Percentiles rank a stretch among this genome's conserved stretches.
Evolutionary conservation across 2,797 vertebrate species (phyloP).

Genomic region (Sebastes iracundus): DNA sequence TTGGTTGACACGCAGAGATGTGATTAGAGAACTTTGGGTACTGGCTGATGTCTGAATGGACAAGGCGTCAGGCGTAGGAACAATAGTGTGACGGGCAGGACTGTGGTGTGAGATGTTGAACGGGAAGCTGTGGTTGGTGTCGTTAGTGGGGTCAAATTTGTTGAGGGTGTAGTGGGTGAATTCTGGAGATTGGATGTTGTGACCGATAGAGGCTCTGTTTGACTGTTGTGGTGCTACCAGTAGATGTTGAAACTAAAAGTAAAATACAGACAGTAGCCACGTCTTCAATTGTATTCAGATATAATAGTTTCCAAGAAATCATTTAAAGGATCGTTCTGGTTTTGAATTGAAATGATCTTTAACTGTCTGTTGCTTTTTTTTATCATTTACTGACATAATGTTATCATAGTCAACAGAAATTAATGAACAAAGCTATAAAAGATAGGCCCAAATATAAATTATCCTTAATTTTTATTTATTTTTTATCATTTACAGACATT

Average conservation of each 20-base stretch:
- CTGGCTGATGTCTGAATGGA: constrained; percentile 17
- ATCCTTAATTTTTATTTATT: background rate
- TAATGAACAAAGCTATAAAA: background rate
- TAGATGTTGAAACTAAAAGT: background rate
- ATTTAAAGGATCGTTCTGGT: background rate
- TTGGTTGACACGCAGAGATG: background rate
- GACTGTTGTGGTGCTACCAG: background rate
- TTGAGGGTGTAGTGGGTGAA: background rate
- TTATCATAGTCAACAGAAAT: background rate
- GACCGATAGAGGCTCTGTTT: background rate
- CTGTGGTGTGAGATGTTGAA: background rate
- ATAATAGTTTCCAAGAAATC: background rate
- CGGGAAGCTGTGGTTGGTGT: background rate
- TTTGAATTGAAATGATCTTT: background rate
- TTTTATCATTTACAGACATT: too few species aligned
- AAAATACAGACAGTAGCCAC: background rate
- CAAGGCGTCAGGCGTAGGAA: background rate
- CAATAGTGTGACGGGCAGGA: background rate
- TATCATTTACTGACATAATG: background rate
- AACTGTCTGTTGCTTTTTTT: background rate
- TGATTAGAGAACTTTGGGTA: background rate
- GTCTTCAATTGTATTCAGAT: background rate
- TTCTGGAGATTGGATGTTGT: background rate
- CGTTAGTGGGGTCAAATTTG: background rate
- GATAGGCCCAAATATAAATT: background rate